Base-by-base conservation (phyloP, 2,113 vertebrate genomes). In the Rhinolophus sinicus region DNA sequence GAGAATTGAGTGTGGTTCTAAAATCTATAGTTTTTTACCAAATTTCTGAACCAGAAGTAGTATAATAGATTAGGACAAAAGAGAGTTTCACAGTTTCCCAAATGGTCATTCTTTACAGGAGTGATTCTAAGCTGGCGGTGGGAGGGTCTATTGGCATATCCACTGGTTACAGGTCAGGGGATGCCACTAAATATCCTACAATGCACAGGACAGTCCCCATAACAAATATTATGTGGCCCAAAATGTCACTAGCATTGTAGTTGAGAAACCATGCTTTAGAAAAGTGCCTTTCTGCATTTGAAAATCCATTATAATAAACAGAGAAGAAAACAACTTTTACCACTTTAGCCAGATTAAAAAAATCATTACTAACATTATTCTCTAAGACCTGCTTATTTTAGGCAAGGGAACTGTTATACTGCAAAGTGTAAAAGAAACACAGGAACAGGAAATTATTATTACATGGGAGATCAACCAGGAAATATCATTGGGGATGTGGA, bases 381-480 rank as follows among this genome's bases (percentile, higher is more conserved):
- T 33, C 22, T 47, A 65, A 65, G 33, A 64, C n/a, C 22, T 82
- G 44, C 24, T 92, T 73, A 77, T 77, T 92, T 87, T 15, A 81
- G 56, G 47, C 58, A 88, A 90, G 44, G 56, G 40, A 89, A 93
- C 90, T 52, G 35, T 73, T 80, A 82, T 40, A 86, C 10, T 28
- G n/a, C 26, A 77, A 91, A 88, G 64, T 64, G 16, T 65, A 75
- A 93, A 85, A 67, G n/a, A 82, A 87, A 73, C 22, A 28, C 22
- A 93, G 38, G 28, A 75, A 84, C 21, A 93, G 69, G 21, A 93
- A 77, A 80, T 52, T 60, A 78, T 9, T 73, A 58, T 44, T 93
- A 90, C 6, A 75, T 54, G 52, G 18, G 35, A 91, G 62, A 82
- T 82, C 89, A 84, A 90, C 28, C 60, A 96, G 40, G 62, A 88